phyloP scores from a whole-genome alignment of 1,140 invertebrate genomes.

The Nasonia vitripennis region DNA sequence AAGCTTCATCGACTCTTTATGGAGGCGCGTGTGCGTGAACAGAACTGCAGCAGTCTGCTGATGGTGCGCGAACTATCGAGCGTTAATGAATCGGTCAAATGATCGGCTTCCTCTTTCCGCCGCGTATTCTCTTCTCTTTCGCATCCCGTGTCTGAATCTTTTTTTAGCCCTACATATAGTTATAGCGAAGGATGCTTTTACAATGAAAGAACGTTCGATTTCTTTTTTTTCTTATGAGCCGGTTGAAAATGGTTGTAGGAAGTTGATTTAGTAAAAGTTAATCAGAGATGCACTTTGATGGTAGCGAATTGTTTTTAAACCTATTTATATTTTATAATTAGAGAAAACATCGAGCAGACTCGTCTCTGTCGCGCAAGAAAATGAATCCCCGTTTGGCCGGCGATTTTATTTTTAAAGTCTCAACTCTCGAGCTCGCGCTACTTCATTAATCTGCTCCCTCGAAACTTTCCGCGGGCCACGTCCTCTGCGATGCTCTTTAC shows the following conservation, averaged over 20 bases:
- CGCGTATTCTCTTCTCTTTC: neutral
- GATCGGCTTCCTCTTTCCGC: constrained; percentile 33
- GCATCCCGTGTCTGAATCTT: neutral
- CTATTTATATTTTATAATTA: too few relatives aligned
- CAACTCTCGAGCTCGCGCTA: neutral
- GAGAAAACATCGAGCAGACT: neutral
- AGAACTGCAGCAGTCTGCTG: neutral
- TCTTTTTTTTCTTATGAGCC: too few relatives aligned
- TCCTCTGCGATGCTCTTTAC: neutral
- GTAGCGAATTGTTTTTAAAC: too few relatives aligned
- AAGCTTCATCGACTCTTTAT: constrained; percentile 12
- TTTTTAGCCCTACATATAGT: neutral
- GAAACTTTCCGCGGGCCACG: neutral
- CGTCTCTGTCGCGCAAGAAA: constrained; percentile 3
- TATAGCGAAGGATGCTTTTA: too few relatives aligned
- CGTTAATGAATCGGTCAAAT: constrained; percentile 29
- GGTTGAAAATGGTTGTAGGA: neutral
- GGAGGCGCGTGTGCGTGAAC: constrained; percentile 18
- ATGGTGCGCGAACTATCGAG: constrained; percentile 13
- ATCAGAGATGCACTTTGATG: too few relatives aligned
- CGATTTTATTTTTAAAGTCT: constrained; percentile 31
- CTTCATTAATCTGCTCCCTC: constrained; percentile 20
- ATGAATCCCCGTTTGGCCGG: constrained; percentile 20
- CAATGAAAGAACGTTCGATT: too few relatives aligned
- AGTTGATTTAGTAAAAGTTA: too few relatives aligned